A percentile compares a stretch with the other conserved stretches of the same genome.
Conservation (phyloP, 1,140 invertebrate species). For the Pollicipes pollicipes region DNA sequence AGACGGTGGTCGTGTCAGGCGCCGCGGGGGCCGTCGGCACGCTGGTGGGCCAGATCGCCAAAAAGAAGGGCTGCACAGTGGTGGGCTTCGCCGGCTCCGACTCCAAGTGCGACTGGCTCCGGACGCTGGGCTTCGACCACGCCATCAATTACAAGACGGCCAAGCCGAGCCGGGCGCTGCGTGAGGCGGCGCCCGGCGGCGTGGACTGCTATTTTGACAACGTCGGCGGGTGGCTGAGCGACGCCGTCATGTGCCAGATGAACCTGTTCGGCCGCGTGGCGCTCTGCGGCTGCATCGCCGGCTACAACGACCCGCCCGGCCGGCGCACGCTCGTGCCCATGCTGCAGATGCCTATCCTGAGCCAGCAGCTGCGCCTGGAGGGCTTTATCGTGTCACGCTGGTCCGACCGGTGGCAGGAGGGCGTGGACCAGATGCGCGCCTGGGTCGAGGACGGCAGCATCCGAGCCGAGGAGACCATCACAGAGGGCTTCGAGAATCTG, state of each 20-base stretch:
- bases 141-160: slow-evolving; percentile 48
- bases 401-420: slow-evolving; percentile 31
- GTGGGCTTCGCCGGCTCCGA: slow-evolving; percentile 49
- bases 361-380: slow-evolving; percentile 37
- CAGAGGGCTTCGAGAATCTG: slow-evolving; percentile 44
- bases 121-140: slow-evolving; percentile 43
- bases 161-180: slow-evolving; percentile 30
- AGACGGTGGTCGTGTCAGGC: slow-evolving; percentile 40
- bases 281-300: slow-evolving; percentile 16
- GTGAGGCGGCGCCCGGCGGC: slow-evolving; percentile 40
- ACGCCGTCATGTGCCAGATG: slow-evolving; percentile 13
- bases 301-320: slow-evolving; percentile 14
- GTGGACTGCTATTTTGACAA: slow-evolving; percentile 57
- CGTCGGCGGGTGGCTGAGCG: slow-evolving; percentile 18
- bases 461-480: slow-evolving; percentile 38
- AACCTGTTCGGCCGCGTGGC: slow-evolving; percentile 12
- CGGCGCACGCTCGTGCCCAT: neutral
- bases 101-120: slow-evolving; percentile 45
- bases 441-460: slow-evolving; percentile 44
- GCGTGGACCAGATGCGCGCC: slow-evolving; percentile 34
- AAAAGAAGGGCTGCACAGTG: slow-evolving; percentile 43
- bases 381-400: slow-evolving; percentile 38
- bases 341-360: slow-evolving; percentile 3
- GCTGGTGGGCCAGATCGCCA: slow-evolving; percentile 50
- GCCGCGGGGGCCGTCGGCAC: slow-evolving; percentile 37